Conservation (phyloP, 2,113 vertebrate genomes). For the Lota lota region DNA sequence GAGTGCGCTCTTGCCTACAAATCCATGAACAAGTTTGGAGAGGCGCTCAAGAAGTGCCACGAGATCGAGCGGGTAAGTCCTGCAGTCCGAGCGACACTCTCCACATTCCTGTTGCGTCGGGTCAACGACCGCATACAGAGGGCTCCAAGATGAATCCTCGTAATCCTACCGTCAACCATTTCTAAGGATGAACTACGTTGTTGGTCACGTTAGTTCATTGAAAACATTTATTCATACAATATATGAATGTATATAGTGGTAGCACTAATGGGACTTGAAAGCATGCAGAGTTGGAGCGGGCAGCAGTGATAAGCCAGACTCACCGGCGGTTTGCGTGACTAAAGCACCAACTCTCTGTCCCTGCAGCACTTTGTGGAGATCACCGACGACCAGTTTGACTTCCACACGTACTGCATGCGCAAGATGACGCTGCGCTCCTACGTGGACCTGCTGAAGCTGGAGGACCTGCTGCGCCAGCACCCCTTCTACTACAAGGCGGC, state of each 20-base stretch:
- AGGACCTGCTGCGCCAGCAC: constrained; percentile 96
- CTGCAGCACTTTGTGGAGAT: constrained; percentile 98
- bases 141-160: too few species aligned
- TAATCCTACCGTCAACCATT: too few species aligned
- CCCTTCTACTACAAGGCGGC: constrained; percentile 98
- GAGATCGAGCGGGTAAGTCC: constrained; percentile 94
- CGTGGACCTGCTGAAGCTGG: constrained; percentile 95
- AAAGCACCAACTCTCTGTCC: background rate
- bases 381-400: constrained; percentile 99
- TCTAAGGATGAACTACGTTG: too few species aligned
- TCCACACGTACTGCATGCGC: constrained; percentile 99
- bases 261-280: too few species aligned
- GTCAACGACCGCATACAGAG: background rate
- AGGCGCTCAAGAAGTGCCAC: constrained; percentile 97
- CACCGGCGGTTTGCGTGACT: too few species aligned
- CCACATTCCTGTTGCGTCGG: background rate
- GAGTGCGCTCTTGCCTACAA: constrained; percentile 95
- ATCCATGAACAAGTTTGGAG: constrained; percentile 93
- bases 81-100: background rate
- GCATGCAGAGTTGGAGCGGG: background rate
- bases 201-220: background rate
- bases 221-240: background rate
- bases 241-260: too few species aligned
- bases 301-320: background rate
- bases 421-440: constrained; percentile 98